Percentiles rank a stretch among this genome's conserved stretches.
phyloP scores from a whole-genome alignment of 2,797 vertebrate genomes.

The Tragopan temminckii region DNA sequence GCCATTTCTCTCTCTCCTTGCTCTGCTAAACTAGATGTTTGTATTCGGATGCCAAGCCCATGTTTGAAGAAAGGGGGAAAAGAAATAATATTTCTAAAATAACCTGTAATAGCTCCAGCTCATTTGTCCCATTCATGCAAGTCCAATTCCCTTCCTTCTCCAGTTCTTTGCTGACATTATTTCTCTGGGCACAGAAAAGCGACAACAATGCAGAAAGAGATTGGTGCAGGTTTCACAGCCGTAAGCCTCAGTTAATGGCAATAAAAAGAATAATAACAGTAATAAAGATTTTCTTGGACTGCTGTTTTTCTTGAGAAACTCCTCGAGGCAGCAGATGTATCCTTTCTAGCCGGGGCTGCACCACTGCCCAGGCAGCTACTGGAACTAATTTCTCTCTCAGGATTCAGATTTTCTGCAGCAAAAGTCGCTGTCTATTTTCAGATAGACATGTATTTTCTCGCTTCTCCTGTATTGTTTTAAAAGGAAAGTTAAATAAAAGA shows the following conservation, averaged over 20 bases:
- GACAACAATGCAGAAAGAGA: background rate
- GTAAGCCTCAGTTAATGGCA: constrained; percentile 2
- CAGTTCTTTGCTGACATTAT: constrained; percentile 3
- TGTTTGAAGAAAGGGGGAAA: background rate
- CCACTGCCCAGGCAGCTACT: constrained; percentile 23
- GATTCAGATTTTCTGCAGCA: constrained; percentile 8
- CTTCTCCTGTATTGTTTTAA: background rate
- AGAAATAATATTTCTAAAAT: constrained; percentile 40
- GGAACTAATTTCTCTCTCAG: constrained; percentile 19
- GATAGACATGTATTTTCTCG: background rate
- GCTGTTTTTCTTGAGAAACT: background rate
- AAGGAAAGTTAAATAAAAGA: background rate
- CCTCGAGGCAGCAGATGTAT: background rate
- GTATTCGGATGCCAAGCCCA: constrained; percentile 64
- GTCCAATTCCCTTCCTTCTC: constrained; percentile 17
- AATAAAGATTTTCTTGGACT: background rate
- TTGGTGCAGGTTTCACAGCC: background rate
- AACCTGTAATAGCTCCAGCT: constrained; percentile 71
- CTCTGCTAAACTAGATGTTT: constrained; percentile 57
- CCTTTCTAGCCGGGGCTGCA: background rate
- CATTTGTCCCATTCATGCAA: constrained; percentile 75
- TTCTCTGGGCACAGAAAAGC: background rate
- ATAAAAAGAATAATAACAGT: background rate
- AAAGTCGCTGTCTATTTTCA: background rate
- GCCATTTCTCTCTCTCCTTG: constrained; percentile 44